phyloP scores from a whole-genome alignment of 2,888 invertebrate genomes.

The Pheosia tremula region DNA sequence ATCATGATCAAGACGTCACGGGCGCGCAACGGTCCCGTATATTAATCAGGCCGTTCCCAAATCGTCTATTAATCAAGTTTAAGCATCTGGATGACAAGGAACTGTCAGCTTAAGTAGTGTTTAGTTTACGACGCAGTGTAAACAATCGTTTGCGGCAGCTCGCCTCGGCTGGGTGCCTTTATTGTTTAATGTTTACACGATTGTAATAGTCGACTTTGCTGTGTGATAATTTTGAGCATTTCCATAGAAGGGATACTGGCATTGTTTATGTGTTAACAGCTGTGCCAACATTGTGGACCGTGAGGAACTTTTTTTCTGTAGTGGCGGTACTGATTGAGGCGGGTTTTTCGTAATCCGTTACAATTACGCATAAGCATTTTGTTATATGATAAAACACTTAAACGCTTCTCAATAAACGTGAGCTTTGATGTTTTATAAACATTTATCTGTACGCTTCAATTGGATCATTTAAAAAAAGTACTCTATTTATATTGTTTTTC shows the following conservation, averaged over 20 bases:
- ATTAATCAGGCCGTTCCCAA: slow-evolving; percentile 74
- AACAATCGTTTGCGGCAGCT: slow-evolving; percentile 74
- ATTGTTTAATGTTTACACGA: slow-evolving; percentile 72
- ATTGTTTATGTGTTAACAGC: slow-evolving; percentile 13
- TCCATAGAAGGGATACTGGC: slow-evolving; percentile 17
- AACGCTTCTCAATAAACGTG: neutral
- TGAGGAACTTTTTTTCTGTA: neutral
- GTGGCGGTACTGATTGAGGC: neutral
- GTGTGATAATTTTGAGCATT: slow-evolving; percentile 13
- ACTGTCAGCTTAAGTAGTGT: slow-evolving; percentile 81
- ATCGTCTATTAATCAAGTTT: slow-evolving; percentile 82
- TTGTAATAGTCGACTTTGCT: slow-evolving; percentile 53
- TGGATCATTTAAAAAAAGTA: neutral
- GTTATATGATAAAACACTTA: neutral
- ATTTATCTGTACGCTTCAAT: neutral
- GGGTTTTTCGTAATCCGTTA: neutral
- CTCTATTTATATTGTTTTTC: neutral
- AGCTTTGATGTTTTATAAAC: neutral
- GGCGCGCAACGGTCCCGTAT: slow-evolving; percentile 64
- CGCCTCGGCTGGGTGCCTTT: slow-evolving; percentile 62
- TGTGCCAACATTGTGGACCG: neutral
- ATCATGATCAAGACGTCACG: slow-evolving; percentile 69
- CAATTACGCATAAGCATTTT: neutral
- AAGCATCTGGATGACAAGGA: slow-evolving; percentile 80
- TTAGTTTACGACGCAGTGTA: slow-evolving; percentile 73